Evolutionary conservation across 2,797 vertebrate genomes (phyloP).

Genomic region (Manis pentadactyla): DNA sequence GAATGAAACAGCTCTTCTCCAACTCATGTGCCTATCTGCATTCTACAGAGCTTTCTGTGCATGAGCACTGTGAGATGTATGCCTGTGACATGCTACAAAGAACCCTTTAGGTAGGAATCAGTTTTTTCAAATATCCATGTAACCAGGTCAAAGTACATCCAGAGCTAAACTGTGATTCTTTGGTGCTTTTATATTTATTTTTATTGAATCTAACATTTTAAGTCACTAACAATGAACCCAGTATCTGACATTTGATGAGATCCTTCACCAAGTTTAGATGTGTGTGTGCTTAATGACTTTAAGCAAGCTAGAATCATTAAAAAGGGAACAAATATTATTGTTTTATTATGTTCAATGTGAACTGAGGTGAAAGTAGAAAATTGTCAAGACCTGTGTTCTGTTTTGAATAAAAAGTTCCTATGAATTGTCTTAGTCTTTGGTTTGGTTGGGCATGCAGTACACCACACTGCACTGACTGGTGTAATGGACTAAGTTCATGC

Average conservation of each 20-base stretch:
- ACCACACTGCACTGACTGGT: fast-evolving
- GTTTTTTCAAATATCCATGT: not conserved
- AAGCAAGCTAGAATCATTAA: not conserved
- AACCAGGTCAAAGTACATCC: not conserved
- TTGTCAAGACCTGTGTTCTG: not conserved
- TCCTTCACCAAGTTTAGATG: not conserved
- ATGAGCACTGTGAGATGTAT: not conserved
- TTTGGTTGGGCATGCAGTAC: not conserved
- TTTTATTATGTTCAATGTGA: not conserved
- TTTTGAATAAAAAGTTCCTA: not conserved
- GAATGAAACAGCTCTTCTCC: not conserved
- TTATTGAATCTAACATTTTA: not conserved
- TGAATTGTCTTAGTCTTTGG: not conserved
- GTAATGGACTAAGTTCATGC: not conserved
- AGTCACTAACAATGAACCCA: not conserved
- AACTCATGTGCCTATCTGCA: too few relatives aligned
- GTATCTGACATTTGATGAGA: not conserved
- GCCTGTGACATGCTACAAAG: not conserved
- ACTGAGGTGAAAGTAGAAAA: not conserved
- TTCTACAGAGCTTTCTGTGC: not conserved
- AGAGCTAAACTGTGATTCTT: not conserved
- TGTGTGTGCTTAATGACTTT: not conserved
- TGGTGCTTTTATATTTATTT: not conserved
- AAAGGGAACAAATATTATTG: not conserved
- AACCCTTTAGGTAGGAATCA: not conserved